A percentile compares a stretch with the other conserved stretches of the same genome.
These are phyloP conservation scores for Sarcophaga carnaria DNA, from an alignment of 2,888 invertebrate genomes.

Conservation along the genomic window DNA sequence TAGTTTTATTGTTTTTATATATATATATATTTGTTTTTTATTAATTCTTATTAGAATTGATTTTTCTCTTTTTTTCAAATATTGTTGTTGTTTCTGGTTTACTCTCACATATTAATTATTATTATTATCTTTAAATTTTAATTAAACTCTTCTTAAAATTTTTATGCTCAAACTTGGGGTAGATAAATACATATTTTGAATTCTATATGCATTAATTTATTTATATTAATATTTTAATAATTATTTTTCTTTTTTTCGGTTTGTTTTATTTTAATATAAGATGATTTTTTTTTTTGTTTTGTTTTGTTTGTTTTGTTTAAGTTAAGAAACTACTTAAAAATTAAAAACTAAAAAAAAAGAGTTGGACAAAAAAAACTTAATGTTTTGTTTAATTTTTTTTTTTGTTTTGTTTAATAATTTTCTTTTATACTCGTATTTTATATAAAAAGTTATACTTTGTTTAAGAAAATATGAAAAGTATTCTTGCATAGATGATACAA, in stretches of 20 bases:
- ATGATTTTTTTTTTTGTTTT: slow-evolving; percentile 40
- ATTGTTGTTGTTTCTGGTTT: slow-evolving; percentile 40
- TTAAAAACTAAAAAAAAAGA: slow-evolving; percentile 62
- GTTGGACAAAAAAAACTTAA: slow-evolving; percentile 63
- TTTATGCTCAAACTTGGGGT: slow-evolving; percentile 67
- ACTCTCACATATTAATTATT: slow-evolving; percentile 60
- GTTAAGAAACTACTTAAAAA: slow-evolving; percentile 68
- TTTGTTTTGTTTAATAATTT: slow-evolving; percentile 35
- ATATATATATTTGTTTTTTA: slow-evolving; percentile 45
- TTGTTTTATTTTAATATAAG: slow-evolving; percentile 59
- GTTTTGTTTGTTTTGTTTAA: slow-evolving; percentile 42
- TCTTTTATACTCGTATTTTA: neutral
- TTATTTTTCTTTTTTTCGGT: slow-evolving; percentile 36
- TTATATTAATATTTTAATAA: slow-evolving; percentile 55
- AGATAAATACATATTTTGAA: slow-evolving; percentile 65
- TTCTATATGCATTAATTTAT: slow-evolving; percentile 59
- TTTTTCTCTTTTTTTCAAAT: slow-evolving; percentile 40
- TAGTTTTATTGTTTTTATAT: neutral
- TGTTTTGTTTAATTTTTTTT: slow-evolving; percentile 9
- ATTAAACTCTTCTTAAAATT: slow-evolving; percentile 69
- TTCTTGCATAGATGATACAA: slow-evolving; percentile 33
- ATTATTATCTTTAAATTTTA: slow-evolving; percentile 58
- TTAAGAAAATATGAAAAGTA: slow-evolving; percentile 31
- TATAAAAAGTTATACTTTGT: slow-evolving; percentile 65
- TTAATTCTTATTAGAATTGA: slow-evolving; percentile 57